Percentiles rank a stretch among this genome's conserved stretches.
These are phyloP conservation scores for Thymallus thymallus DNA, from an alignment of 2,113 vertebrate species.

Conservation along the genomic window DNA sequence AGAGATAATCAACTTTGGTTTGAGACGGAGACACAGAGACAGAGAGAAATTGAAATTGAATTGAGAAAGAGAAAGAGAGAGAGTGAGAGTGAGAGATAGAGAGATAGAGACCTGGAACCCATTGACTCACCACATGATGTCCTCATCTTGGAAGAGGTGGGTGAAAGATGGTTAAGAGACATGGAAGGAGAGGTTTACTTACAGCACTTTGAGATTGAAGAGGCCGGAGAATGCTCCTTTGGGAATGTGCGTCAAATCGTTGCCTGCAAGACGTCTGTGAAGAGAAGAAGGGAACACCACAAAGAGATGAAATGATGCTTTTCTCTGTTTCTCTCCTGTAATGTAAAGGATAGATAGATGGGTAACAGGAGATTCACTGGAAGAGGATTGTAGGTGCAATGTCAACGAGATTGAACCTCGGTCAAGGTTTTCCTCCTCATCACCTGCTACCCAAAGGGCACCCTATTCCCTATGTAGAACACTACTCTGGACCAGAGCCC, in stretches of 20 bases:
- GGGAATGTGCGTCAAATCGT: constrained; percentile 85
- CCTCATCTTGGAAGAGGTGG: no score
- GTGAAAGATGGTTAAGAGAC: constrained; percentile 24
- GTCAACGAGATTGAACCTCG: no score
- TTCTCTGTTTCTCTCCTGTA: background rate
- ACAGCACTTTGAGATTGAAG: constrained; percentile 93
- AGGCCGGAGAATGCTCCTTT: constrained; percentile 88
- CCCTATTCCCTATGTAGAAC: no score
- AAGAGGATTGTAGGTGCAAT: background rate
- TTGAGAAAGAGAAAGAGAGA: no score
- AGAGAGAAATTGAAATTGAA: no score
- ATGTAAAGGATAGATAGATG: background rate
- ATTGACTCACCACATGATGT: no score
- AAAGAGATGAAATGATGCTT: background rate
- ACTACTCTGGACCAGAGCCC: no score
- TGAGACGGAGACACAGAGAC: no score
- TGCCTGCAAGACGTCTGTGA: constrained; percentile 91
- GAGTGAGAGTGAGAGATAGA: no score
- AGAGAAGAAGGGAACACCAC: constrained; percentile 53
- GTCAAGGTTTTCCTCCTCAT: background rate
- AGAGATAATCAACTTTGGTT: no score
- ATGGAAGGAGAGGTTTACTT: constrained; percentile 70
- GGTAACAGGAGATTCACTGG: background rate
- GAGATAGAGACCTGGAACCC: no score
- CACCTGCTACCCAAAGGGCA: background rate